Percentiles rank a stretch among this genome's conserved stretches.
phyloP scores from a whole-genome alignment of 2,888 invertebrate species.

The Tanytarsus gracilentus region DNA sequence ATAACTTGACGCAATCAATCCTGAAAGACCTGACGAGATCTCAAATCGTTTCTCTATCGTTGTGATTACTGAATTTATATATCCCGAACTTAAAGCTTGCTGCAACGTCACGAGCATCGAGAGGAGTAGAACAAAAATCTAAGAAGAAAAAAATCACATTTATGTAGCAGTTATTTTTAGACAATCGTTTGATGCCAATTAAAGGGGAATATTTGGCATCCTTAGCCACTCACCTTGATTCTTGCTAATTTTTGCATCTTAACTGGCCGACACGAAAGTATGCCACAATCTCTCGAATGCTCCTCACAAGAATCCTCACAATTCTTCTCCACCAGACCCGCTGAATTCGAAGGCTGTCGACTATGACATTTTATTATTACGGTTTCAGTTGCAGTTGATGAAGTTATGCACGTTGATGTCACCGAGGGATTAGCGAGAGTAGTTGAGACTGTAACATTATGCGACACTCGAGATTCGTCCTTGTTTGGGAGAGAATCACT shows the following conservation, averaged over 20 bases:
- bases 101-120: conserved; percentile 84
- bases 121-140: conserved; percentile 81
- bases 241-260: conserved; percentile 81
- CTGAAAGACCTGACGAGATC: conserved; percentile 86
- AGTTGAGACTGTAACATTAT: conserved; percentile 30
- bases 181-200: background rate
- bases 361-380: conserved; percentile 66
- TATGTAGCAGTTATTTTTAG: conserved; percentile 6
- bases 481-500: conserved; percentile 44
- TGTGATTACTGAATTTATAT: conserved; percentile 91
- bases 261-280: conserved; percentile 74
- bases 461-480: conserved; percentile 37
- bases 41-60: conserved; percentile 93
- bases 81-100: conserved; percentile 83
- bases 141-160: conserved; percentile 32
- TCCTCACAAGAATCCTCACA: conserved; percentile 51
- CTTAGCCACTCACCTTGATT: conserved; percentile 58
- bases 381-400: conserved; percentile 38
- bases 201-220: background rate
- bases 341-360: conserved; percentile 67
- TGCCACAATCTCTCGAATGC: conserved; percentile 72
- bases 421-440: background rate
- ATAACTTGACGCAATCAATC: conserved; percentile 87
- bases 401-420: conserved; percentile 35
- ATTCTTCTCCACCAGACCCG: conserved; percentile 61